Conservation (phyloP, 2,797 vertebrate species). For the Malurus leucopterus region DNA sequence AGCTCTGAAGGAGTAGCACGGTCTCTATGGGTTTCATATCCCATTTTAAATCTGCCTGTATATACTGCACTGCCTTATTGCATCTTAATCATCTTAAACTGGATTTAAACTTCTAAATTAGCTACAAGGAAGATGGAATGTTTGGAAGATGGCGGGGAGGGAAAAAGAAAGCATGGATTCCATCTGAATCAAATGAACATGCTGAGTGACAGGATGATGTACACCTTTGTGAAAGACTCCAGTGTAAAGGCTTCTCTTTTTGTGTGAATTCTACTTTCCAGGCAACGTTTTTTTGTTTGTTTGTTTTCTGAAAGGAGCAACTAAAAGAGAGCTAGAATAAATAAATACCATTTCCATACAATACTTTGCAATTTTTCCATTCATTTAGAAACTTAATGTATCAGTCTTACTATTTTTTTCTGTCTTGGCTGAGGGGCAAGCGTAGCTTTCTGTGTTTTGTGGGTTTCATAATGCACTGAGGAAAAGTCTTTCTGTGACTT, state of each 20-base stretch:
- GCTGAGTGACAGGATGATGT: background rate
- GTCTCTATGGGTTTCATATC: background rate
- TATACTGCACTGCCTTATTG: background rate
- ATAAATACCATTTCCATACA: background rate
- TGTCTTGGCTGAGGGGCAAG: background rate
- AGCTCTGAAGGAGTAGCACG: background rate
- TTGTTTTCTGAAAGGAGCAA: background rate
- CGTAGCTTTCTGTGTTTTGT: background rate
- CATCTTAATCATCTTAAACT: accelerated
- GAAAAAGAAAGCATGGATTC: accelerated
- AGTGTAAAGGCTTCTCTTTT: background rate
- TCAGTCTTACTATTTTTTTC: background rate
- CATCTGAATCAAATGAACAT: background rate
- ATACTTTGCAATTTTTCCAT: background rate
- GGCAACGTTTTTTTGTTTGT: background rate
- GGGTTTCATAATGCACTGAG: background rate
- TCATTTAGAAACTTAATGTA: background rate
- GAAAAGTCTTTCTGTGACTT: background rate
- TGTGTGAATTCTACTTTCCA: background rate
- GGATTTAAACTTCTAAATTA: background rate
- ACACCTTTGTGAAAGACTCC: background rate
- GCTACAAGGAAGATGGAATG: background rate
- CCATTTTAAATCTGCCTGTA: background rate
- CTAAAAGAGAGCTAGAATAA: background rate
- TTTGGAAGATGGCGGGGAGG: background rate